phyloP scores from a whole-genome alignment of 2,888 invertebrate genomes.

The Opisthograptis luteolata region DNA sequence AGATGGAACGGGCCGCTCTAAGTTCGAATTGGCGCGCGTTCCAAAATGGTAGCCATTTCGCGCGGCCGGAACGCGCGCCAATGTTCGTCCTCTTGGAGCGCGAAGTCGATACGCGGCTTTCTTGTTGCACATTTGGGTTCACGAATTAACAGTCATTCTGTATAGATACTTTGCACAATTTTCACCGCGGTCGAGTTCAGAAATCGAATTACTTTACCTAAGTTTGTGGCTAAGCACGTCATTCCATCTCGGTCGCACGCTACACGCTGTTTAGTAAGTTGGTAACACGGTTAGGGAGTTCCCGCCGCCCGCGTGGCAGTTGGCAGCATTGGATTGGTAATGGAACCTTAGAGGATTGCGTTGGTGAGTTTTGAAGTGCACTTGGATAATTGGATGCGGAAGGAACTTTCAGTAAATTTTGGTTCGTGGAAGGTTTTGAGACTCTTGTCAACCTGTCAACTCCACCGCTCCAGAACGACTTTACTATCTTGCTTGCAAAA shows the following conservation, averaged over 20 bases:
- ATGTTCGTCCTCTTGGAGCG: too few species aligned
- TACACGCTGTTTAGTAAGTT: slow-evolving; percentile 64
- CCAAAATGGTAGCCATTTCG: too few species aligned
- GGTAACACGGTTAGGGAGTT: slow-evolving; percentile 63
- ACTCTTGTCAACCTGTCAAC: too few species aligned
- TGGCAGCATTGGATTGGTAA: slow-evolving; percentile 36
- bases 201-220: slow-evolving; percentile 38
- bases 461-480: too few species aligned
- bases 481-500: too few species aligned
- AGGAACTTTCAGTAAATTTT: slow-evolving; percentile 9
- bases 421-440: too few species aligned
- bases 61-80: too few species aligned
- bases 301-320: slow-evolving; percentile 30
- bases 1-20: too few species aligned
- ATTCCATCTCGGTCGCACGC: slow-evolving; percentile 53
- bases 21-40: too few species aligned
- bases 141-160: background rate
- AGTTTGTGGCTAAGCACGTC: slow-evolving; percentile 49
- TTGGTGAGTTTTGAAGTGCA: slow-evolving; percentile 34
- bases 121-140: too few species aligned
- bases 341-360: slow-evolving; percentile 36
- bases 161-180: slow-evolving; percentile 20
- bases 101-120: too few species aligned
- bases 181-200: slow-evolving; percentile 32
- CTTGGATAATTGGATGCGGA: slow-evolving; percentile 35